These are phyloP conservation scores for Eristalinus sepulchralis DNA, from an alignment of 2,888 invertebrate species.

Conservation along the genomic window DNA sequence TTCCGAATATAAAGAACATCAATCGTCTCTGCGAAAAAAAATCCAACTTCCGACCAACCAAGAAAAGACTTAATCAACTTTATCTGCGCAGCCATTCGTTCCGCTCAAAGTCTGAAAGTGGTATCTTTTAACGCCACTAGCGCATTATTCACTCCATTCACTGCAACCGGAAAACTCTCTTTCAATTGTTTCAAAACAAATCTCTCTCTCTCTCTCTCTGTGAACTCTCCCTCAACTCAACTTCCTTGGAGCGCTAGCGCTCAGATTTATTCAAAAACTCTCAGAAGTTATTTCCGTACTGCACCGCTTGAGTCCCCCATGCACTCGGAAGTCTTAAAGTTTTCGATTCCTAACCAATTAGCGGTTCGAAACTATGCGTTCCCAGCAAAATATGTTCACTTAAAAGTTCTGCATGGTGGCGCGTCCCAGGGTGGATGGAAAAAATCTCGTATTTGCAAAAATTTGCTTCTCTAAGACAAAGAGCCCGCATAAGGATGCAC, in stretches of 20 bases:
- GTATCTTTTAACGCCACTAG: background rate
- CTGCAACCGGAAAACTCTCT: background rate
- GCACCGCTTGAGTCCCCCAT: background rate
- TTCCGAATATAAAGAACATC: background rate
- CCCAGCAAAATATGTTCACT: constrained; percentile 1
- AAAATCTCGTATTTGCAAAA: background rate
- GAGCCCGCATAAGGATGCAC: background rate
- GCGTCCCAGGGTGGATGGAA: too few relatives aligned
- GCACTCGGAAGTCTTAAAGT: background rate
- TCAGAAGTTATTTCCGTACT: background rate
- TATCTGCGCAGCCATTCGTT: background rate
- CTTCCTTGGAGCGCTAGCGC: background rate
- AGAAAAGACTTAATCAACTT: background rate
- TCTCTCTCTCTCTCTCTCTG: too few relatives aligned
- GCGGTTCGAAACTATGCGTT: constrained; percentile 21
- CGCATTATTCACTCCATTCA: background rate
- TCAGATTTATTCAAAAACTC: background rate
- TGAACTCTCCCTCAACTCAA: background rate
- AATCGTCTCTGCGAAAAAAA: background rate
- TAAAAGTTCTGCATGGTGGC: background rate
- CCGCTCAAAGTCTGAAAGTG: background rate
- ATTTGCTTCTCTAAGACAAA: background rate
- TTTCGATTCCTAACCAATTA: constrained; percentile 22
- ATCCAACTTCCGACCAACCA: background rate
- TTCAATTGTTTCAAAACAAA: background rate